Conservation (phyloP, 1,140 invertebrate genomes). For the Brachystomella parvula region DNA sequence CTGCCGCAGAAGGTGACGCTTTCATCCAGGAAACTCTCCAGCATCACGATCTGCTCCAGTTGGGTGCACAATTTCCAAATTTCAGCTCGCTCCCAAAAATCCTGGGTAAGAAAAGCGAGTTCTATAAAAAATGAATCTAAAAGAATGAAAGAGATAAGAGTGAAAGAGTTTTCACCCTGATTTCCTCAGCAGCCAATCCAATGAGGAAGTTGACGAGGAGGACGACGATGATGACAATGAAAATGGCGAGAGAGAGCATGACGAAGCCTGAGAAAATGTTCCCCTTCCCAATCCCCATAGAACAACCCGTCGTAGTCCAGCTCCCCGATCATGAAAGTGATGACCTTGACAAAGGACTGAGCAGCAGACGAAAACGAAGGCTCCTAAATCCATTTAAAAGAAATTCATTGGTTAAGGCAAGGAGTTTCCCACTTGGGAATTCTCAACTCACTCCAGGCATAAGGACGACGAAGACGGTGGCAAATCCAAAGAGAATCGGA, state of each 20-base stretch:
- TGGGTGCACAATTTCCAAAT: conserved; percentile 14
- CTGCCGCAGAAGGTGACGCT: background rate
- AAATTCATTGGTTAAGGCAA: background rate
- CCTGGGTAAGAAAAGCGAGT: background rate
- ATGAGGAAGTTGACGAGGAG: conserved; percentile 14
- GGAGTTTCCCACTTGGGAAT: background rate
- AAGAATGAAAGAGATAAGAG: background rate
- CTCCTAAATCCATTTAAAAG: background rate
- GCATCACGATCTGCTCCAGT: conserved; percentile 11
- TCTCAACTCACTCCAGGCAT: background rate
- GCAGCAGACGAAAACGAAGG: conserved; percentile 14
- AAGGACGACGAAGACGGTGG: conserved; percentile 5
- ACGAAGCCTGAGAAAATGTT: background rate
- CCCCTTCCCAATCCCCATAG: conserved; percentile 7
- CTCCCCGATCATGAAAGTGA: conserved; percentile 15
- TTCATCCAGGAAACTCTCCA: conserved; percentile 13
- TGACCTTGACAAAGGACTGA: conserved; percentile 9
- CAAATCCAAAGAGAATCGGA: conserved; percentile 16
- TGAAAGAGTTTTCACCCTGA: background rate
- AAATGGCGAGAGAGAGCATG: conserved; percentile 12
- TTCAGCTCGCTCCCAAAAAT: conserved; percentile 9
- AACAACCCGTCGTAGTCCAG: conserved; percentile 14
- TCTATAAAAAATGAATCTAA: background rate
- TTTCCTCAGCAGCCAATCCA: conserved; percentile 11
- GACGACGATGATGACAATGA: conserved; percentile 7